Percentiles rank a stretch among this genome's conserved stretches.
Conservation (phyloP, 2,797 vertebrate genomes). For the Fundulus diaphanus region DNA sequence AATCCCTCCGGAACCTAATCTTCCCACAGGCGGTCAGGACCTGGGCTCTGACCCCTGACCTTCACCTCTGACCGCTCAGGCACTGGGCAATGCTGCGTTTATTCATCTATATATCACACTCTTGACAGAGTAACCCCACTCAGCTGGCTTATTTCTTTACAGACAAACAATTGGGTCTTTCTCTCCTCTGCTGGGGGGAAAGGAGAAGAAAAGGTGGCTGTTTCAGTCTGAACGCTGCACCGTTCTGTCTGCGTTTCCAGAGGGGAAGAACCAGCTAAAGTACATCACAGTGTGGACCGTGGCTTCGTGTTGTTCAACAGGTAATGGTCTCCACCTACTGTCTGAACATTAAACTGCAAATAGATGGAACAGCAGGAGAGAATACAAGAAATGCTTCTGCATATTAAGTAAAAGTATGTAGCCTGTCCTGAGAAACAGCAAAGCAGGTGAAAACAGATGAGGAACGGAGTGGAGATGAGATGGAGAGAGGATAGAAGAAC, state of each 20-base stretch:
- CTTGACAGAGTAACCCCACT: background rate
- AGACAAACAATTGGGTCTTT: constrained; percentile 15
- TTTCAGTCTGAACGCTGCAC: background rate
- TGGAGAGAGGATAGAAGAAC: background rate
- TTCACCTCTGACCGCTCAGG: constrained; percentile 28
- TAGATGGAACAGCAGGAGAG: background rate
- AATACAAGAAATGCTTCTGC: too few relatives aligned
- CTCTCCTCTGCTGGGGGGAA: background rate
- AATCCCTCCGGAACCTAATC: background rate
- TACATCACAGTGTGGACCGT: too few relatives aligned
- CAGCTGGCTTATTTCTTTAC: background rate
- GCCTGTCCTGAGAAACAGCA: background rate
- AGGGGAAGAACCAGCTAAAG: background rate
- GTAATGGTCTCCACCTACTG: constrained; percentile 43
- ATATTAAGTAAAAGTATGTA: too few relatives aligned
- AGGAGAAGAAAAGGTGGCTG: background rate
- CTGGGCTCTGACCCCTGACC: constrained; percentile 39
- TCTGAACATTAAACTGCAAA: background rate
- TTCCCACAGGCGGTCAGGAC: constrained; percentile 43
- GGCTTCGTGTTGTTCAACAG: background rate
- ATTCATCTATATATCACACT: background rate
- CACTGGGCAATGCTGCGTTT: background rate
- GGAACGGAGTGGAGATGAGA: background rate
- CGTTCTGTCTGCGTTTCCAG: background rate
- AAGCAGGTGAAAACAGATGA: background rate